Evolutionary conservation across 2,797 vertebrate genomes (phyloP).

Genomic region (Pseudochaenichthys georgianus): DNA sequence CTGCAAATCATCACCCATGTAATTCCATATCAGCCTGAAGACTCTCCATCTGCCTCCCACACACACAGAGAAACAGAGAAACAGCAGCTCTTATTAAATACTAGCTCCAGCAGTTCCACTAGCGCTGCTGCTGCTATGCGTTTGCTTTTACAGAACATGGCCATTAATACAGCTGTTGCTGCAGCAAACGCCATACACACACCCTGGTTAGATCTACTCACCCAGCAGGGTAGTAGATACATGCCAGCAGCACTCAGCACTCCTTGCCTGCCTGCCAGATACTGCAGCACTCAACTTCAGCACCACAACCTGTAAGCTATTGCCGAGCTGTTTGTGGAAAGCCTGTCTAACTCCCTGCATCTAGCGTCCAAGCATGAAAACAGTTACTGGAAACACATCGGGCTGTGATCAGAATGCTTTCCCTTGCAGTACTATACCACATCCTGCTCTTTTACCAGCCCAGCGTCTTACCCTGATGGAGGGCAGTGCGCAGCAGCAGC

Average conservation of each 20-base stretch:
- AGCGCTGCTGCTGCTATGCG: conserved; percentile 67
- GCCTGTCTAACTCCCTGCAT: conserved; percentile 40
- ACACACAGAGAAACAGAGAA: conserved; percentile 29
- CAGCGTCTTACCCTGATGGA: conserved; percentile 78
- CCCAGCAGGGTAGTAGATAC: conserved; percentile 74
- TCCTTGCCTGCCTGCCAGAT: conserved; percentile 59
- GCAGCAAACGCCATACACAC: conserved; percentile 69
- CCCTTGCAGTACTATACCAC: conserved; percentile 58
- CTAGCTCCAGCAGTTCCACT: conserved; percentile 52
- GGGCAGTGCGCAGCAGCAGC: conserved; percentile 78
- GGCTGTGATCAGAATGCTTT: conserved; percentile 61
- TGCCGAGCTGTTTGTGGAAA: conserved; percentile 36
- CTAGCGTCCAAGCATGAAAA: conserved; percentile 37
- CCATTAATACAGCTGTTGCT: conserved; percentile 77
- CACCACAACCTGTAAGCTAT: conserved; percentile 68
- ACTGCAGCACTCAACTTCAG: conserved; percentile 78
- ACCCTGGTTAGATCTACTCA: conserved; percentile 70
- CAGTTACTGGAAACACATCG: conserved; percentile 46
- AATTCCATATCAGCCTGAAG: conserved; percentile 51
- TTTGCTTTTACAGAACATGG: conserved; percentile 73
- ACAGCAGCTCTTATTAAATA: conserved; percentile 51
- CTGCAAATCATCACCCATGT: conserved; percentile 61
- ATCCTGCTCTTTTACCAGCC: conserved; percentile 64
- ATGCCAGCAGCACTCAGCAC: conserved; percentile 74
- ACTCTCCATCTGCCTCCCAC: conserved; percentile 29